Base-by-base conservation (phyloP, 2,888 invertebrate species). In the Tetragnatha montana region DNA sequence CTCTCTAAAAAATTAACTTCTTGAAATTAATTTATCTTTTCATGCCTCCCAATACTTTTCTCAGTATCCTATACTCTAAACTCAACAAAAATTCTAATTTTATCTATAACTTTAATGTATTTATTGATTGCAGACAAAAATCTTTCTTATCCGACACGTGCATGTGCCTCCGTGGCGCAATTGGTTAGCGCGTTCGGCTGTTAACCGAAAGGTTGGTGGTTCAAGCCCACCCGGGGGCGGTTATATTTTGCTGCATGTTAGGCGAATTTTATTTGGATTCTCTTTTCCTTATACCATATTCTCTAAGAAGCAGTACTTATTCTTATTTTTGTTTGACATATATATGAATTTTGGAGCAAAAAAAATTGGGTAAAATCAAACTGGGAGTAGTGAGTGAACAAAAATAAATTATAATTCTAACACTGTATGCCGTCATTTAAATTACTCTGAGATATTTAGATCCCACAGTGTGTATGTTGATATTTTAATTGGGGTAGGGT, bases 151-250 rank as follows among this genome's bases (percentile, higher is more conserved):
- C 60, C 0, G 14, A 10, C 0, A 17, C n/a, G n/a, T n/a, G 12
- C 12, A 60, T 8, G 4, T 4, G 60, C 60, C 60, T 60, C 60
- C 60, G 60, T 60, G 60, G 60, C 60, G 60, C 60, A 60, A 60
- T 60, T 60, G 60, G 60, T 60, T 60, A 60, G 60, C 60, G 60
- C 60, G 60, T 60, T 60, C 60, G 60, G 60, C 60, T 60, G 60
- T 60, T 60, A 60, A 60, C 60, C 60, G 60, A 60, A 60, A 60
- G 60, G 60, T 60, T 60, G 60, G 60, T 60, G 60, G 60, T 60
- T 60, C 60, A 8, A 60, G 60, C 60, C 60, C 60, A 60, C 60
- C 60, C 60, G 60, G 60, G 60, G 60, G 60, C 60, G 60, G 4
- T 8, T 60, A 8, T 10, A 0, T 60, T 60, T 60, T 60, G 1